Evolutionary conservation across 2,888 invertebrate genomes (phyloP).

Genomic region (Rhingia rostrata): DNA sequence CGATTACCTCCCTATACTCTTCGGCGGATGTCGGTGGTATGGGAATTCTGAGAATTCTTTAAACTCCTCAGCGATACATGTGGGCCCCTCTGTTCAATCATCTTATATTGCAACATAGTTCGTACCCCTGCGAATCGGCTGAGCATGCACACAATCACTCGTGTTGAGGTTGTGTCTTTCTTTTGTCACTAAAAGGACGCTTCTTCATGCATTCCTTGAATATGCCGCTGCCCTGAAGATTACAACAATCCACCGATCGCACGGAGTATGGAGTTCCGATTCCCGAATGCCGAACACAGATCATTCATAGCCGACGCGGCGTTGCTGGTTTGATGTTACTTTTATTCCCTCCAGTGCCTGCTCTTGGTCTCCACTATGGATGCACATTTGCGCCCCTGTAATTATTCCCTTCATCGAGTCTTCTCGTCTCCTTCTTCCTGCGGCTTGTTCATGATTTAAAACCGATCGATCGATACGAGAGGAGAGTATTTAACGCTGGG

Average conservation of each 20-base stretch:
- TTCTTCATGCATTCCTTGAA: slow-evolving; percentile 12
- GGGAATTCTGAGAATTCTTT: slow-evolving; percentile 52
- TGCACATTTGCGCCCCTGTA: slow-evolving; percentile 48
- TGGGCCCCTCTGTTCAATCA: slow-evolving; percentile 25
- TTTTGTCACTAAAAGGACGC: slow-evolving; percentile 9
- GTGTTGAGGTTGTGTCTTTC: not conserved
- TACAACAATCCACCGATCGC: slow-evolving; percentile 50
- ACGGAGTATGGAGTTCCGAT: slow-evolving; percentile 17
- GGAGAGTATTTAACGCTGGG: slow-evolving; percentile 29
- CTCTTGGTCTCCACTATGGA: slow-evolving; percentile 2
- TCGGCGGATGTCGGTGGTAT: slow-evolving; percentile 52
- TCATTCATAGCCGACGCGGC: slow-evolving; percentile 17
- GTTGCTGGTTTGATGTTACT: slow-evolving; percentile 22
- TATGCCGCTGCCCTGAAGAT: slow-evolving; percentile 12
- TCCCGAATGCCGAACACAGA: not conserved
- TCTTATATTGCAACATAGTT: slow-evolving; percentile 43
- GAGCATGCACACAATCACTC: slow-evolving; percentile 6
- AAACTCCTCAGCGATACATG: slow-evolving; percentile 15
- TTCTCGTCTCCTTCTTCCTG: not conserved
- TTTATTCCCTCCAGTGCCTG: not conserved
- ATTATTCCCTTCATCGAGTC: slow-evolving; percentile 58
- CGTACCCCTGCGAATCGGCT: slow-evolving; percentile 5
- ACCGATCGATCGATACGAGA: slow-evolving; percentile 54
- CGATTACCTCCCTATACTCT: slow-evolving; percentile 31
- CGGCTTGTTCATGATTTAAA: slow-evolving; percentile 37